phyloP scores from a whole-genome alignment of 2,797 vertebrate species.

The Danio choprae region DNA sequence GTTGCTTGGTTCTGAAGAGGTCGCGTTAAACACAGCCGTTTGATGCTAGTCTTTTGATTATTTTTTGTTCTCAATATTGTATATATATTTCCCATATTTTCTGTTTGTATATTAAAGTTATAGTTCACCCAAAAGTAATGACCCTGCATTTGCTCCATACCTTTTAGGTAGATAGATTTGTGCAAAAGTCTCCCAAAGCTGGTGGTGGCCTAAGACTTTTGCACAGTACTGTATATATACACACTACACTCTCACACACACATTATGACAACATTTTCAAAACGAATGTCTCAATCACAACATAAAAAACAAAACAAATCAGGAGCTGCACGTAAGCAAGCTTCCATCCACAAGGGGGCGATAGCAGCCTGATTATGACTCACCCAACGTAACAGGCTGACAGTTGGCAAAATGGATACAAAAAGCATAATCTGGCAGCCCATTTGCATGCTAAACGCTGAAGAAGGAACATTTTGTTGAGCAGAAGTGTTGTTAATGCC shows the following conservation, averaged over 20 bases:
- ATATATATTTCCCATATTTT: too few relatives aligned
- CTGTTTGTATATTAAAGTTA: too few relatives aligned
- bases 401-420: constrained; percentile 80
- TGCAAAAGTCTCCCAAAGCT: too few relatives aligned
- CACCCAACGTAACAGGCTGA: constrained; percentile 70
- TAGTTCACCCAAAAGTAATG: too few relatives aligned
- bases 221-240: not conserved
- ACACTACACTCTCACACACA: constrained; percentile 11
- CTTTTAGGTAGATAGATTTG: too few relatives aligned
- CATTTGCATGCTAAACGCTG: constrained; percentile 83
- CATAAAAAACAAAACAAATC: not conserved
- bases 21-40: too few relatives aligned
- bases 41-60: too few relatives aligned
- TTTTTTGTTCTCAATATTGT: too few relatives aligned
- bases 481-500: constrained; percentile 77
- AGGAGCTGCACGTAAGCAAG: too few relatives aligned
- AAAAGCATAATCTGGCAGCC: constrained; percentile 79
- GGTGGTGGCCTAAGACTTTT: too few relatives aligned
- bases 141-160: too few relatives aligned
- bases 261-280: not conserved
- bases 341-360: constrained; percentile 74
- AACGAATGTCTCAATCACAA: not conserved
- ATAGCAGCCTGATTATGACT: constrained; percentile 78
- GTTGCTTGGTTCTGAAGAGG: too few relatives aligned
- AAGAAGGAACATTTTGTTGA: constrained; percentile 80